A percentile compares a stretch with the other conserved stretches of the same genome.
phyloP scores from a whole-genome alignment of 2,888 invertebrate genomes.

The Dinocampus coccinellae region DNA sequence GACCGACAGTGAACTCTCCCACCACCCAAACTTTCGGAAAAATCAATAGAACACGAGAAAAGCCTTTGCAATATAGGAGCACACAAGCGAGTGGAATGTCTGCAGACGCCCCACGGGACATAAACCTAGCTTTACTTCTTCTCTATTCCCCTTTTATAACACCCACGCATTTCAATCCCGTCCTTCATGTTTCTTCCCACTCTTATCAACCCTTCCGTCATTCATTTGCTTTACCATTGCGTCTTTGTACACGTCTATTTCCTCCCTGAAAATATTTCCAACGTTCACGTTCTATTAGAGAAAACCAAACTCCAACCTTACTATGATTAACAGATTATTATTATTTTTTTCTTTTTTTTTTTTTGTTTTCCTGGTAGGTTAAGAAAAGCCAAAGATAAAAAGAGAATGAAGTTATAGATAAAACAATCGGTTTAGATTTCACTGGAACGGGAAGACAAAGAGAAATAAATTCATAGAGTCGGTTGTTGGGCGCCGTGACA shows the following conservation, averaged over 20 bases:
- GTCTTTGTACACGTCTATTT: conserved; percentile 16
- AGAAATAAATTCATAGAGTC: neutral
- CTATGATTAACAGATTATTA: neutral
- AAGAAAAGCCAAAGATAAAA: neutral
- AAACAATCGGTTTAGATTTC: neutral
- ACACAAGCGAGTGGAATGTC: conserved; percentile 51
- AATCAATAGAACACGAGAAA: conserved; percentile 76
- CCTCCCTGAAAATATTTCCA: neutral
- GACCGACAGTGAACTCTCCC: conserved; percentile 58
- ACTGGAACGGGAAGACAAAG: neutral
- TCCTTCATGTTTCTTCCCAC: conserved; percentile 13
- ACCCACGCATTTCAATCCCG: conserved; percentile 40
- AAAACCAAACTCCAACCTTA: neutral
- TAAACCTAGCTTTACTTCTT: conserved; percentile 26
- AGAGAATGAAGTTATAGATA: neutral
- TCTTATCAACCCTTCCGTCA: conserved; percentile 14
- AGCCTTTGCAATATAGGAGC: conserved; percentile 57
- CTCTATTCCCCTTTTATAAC: conserved; percentile 28
- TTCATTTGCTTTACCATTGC: neutral
- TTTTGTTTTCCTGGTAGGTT: too few species aligned
- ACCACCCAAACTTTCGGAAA: conserved; percentile 73
- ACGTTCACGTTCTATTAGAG: neutral
- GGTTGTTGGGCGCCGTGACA: neutral
- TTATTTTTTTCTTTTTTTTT: neutral
- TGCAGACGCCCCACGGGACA: conserved; percentile 34